Percentiles rank a stretch among this genome's conserved stretches.
Evolutionary conservation across 1,140 invertebrate genomes (phyloP).

Genomic region (Thrips palmi): DNA sequence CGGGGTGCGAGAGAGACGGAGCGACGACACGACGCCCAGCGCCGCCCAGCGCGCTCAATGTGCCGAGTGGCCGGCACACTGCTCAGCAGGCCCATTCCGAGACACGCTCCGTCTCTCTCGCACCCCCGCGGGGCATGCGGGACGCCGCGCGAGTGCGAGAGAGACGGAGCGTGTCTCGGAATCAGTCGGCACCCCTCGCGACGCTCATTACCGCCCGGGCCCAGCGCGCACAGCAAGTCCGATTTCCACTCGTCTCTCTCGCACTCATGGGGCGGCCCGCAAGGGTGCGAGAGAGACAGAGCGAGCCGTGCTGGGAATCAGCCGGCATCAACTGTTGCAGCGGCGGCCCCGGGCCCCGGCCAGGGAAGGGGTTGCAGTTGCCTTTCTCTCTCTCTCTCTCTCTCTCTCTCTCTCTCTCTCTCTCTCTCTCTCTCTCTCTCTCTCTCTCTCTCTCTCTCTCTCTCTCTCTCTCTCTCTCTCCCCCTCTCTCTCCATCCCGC

Average conservation of each 20-base stretch:
- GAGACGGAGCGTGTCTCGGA: constrained; percentile 13
- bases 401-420: constrained; percentile 10
- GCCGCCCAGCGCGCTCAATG: no score
- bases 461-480: constrained; percentile 4
- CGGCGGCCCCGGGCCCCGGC: constrained; percentile 22
- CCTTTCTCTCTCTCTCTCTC: constrained; percentile 14
- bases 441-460: constrained; percentile 13
- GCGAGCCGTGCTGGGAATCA: constrained; percentile 3
- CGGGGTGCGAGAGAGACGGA: no score
- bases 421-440: constrained; percentile 16
- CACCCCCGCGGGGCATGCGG: constrained; percentile 1
- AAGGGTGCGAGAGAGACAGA: no score
- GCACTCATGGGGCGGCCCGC: constrained; percentile 7
- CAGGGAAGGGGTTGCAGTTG: constrained; percentile 16
- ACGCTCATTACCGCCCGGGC: constrained; percentile 1
- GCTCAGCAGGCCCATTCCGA: no score
- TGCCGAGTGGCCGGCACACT: no score
- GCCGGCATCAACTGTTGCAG: constrained; percentile 4
- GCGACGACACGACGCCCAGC: no score
- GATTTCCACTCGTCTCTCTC: constrained; percentile 6
- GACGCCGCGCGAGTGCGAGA: constrained; percentile 17
- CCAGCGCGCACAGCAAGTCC: constrained; percentile 6
- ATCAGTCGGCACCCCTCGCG: neutral
- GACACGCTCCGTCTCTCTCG: constrained; percentile 3
- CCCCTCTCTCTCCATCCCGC: no score